phyloP scores from a whole-genome alignment of 2,113 vertebrate genomes.

The Lethenteron camtschaticum region DNA sequence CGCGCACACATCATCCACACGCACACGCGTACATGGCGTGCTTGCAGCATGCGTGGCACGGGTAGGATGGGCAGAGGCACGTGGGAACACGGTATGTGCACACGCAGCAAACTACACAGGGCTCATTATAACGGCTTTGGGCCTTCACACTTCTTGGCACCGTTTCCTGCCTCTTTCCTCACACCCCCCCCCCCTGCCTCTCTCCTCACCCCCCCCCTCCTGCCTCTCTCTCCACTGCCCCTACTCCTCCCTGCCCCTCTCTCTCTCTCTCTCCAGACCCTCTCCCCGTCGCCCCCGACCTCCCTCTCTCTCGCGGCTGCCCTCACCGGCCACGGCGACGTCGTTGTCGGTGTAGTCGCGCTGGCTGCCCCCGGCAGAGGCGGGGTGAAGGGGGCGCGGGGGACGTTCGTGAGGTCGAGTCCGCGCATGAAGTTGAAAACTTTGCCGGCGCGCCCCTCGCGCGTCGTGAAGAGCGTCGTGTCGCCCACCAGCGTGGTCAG shows the following conservation, averaged over 20 bases:
- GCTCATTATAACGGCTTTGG: no score
- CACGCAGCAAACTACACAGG: no score
- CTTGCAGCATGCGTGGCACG: no score
- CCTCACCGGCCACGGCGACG: constrained; percentile 2
- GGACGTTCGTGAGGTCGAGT: constrained; percentile 44
- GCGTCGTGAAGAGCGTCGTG: constrained; percentile 59
- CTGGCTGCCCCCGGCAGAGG: neutral
- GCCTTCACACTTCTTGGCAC: no score
- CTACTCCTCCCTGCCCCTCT: neutral
- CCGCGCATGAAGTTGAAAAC: constrained; percentile 98
- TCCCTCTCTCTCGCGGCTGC: neutral
- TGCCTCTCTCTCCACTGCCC: neutral
- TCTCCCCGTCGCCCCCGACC: neutral
- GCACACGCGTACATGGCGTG: no score
- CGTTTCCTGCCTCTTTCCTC: neutral
- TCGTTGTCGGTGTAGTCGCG: neutral
- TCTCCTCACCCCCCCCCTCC: neutral
- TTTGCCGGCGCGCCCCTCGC: constrained; percentile 80
- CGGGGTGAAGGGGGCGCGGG: neutral
- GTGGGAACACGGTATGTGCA: no score
- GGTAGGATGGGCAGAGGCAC: no score
- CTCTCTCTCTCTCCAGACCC: neutral
- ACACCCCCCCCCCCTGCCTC: neutral
- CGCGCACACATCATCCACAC: no score
- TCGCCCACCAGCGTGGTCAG: constrained; percentile 63